Evolutionary conservation across 30 jellyfish, hydroid and myxozoan species (phyloP).

Genomic region (Aurelia sp.): DNA sequence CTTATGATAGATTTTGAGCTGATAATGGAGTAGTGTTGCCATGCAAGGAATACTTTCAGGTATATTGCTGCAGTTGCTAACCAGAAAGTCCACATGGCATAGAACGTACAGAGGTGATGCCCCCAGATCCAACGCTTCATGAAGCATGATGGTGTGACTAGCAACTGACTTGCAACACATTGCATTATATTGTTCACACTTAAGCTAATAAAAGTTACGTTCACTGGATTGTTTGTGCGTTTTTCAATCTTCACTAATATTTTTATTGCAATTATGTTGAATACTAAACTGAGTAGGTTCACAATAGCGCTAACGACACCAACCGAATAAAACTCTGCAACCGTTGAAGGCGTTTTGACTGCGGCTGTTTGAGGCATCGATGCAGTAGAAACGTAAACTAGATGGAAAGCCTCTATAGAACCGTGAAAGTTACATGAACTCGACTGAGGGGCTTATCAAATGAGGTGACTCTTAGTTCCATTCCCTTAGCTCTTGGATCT

Average conservation of each 20-base stretch:
- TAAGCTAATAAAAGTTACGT: constrained; percentile 1
- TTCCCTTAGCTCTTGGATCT: no score
- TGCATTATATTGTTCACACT: constrained; percentile 26
- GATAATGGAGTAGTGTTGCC: constrained; percentile 45
- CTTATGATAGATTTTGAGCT: constrained; percentile 10
- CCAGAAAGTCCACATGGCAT: constrained; percentile 46
- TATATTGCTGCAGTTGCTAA: constrained; percentile 28
- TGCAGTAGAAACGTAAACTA: no score
- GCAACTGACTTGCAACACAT: constrained; percentile 21
- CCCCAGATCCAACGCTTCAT: constrained; percentile 34
- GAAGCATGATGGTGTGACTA: constrained; percentile 48
- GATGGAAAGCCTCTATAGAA: no score
- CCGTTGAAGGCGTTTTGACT: no score
- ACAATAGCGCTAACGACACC: constrained; percentile 19
- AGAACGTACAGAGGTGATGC: constrained; percentile 1
- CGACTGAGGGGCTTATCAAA: no score
- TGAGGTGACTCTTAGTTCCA: no score
- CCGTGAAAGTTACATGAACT: no score
- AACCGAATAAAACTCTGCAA: constrained; percentile 1
- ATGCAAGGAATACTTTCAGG: constrained; percentile 26
- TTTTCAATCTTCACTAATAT: constrained; percentile 16
- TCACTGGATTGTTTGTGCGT: constrained; percentile 18
- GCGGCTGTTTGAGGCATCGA: no score
- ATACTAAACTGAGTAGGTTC: constrained; percentile 9
- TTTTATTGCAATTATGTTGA: constrained; percentile 19